Conservation (phyloP, 2,797 vertebrate genomes). For the Tapirus indicus region DNA sequence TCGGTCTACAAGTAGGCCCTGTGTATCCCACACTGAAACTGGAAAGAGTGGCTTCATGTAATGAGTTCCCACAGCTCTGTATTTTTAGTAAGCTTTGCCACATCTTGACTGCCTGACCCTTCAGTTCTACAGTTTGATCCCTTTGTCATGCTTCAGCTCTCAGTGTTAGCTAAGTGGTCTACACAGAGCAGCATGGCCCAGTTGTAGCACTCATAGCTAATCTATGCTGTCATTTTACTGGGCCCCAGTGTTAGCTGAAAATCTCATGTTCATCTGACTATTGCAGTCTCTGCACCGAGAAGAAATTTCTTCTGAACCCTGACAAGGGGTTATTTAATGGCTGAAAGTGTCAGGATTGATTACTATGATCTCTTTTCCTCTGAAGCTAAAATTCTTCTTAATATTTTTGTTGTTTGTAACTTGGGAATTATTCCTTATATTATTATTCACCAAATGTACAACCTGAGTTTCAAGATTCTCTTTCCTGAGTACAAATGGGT, state of each 20-base stretch:
- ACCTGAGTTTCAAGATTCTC: neutral
- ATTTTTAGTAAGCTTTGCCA: neutral
- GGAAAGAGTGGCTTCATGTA: neutral
- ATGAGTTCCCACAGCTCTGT: neutral
- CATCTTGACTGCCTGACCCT: neutral
- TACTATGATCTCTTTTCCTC: neutral
- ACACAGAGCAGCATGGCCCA: neutral
- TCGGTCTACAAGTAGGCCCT: neutral
- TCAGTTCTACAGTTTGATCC: neutral
- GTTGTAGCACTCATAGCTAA: neutral
- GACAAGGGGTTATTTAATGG: neutral
- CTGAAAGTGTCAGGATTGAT: neutral
- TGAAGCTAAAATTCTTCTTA: conserved; percentile 40
- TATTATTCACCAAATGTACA: neutral
- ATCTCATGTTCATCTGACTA: neutral
- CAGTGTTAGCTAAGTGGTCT: neutral
- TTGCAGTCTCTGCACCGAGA: neutral
- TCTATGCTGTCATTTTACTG: neutral
- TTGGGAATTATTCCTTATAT: neutral
- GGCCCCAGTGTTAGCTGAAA: neutral
- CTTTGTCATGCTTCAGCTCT: neutral
- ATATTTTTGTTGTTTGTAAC: conserved; percentile 34
- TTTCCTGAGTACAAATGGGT: neutral
- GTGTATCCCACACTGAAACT: neutral
- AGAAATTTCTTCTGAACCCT: neutral